phyloP scores from a whole-genome alignment of 2,113 vertebrate species.

The Triplophysa rosa region DNA sequence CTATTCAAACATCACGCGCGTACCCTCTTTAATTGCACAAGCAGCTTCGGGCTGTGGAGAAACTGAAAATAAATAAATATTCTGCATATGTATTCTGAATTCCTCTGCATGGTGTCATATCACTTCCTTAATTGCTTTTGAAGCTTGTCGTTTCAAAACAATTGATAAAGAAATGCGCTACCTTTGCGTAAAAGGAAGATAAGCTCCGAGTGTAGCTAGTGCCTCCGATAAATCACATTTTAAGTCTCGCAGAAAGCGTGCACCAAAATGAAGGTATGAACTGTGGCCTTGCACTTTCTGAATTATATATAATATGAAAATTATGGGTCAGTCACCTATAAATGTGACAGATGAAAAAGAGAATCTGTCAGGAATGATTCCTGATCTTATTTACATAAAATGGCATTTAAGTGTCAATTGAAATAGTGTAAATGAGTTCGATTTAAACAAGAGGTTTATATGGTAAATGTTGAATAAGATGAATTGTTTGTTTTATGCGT shows the following conservation, averaged over 20 bases:
- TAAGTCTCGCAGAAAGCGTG: slow-evolving; percentile 27
- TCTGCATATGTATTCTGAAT: slow-evolving; percentile 59
- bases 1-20: slow-evolving; percentile 69
- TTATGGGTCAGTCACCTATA: slow-evolving; percentile 6
- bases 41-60: slow-evolving; percentile 63
- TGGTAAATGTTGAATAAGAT: not conserved
- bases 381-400: slow-evolving; percentile 7
- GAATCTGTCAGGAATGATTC: slow-evolving; percentile 17
- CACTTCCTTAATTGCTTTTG: slow-evolving; percentile 62
- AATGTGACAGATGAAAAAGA: not conserved
- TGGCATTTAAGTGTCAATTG: not conserved
- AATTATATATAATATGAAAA: not conserved
- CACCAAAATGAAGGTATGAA: not conserved
- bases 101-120: slow-evolving; percentile 59
- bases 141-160: slow-evolving; percentile 66
- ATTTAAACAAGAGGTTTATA: not conserved
- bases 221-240: slow-evolving; percentile 31
- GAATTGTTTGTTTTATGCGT: too few relatives aligned
- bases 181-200: slow-evolving; percentile 48
- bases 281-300: slow-evolving; percentile 26
- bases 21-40: slow-evolving; percentile 65
- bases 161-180: slow-evolving; percentile 64
- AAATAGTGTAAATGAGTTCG: not conserved
- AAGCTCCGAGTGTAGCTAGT: slow-evolving; percentile 53
- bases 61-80: slow-evolving; percentile 56